Conservation (phyloP, 2,888 invertebrate genomes). For the Cataglyphis rosenhaueri region DNA sequence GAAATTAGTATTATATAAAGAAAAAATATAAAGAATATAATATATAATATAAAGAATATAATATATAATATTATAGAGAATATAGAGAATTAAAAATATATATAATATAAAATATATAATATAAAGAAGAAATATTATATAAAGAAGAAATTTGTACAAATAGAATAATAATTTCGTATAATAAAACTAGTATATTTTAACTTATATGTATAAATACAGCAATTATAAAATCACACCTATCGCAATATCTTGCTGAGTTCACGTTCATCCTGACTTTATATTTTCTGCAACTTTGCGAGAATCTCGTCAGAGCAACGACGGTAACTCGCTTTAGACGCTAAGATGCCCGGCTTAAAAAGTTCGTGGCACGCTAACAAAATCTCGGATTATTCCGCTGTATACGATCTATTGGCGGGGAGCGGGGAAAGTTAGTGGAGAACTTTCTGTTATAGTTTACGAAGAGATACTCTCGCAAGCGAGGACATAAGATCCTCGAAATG, state of each 20-base stretch:
- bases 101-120: too few relatives aligned
- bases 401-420: slow-evolving; percentile 23
- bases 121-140: too few relatives aligned
- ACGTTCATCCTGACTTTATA: neutral
- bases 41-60: too few relatives aligned
- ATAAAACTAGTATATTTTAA: neutral
- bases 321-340: neutral
- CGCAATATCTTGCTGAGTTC: neutral
- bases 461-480: neutral
- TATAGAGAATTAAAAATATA: too few relatives aligned
- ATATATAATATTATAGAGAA: too few relatives aligned
- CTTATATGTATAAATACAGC: neutral
- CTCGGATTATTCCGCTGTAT: slow-evolving; percentile 25
- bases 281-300: slow-evolving; percentile 9
- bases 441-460: slow-evolving; percentile 32
- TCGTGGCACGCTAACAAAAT: neutral
- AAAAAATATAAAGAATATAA: neutral
- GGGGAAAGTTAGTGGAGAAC: neutral
- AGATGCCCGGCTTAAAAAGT: slow-evolving; percentile 23
- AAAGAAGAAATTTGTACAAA: neutral
- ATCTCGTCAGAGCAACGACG: slow-evolving; percentile 1
- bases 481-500: neutral
- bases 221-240: slow-evolving; percentile 31
- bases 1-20: neutral
- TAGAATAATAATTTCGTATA: neutral